Percentiles rank a stretch among this genome's conserved stretches.
These are phyloP conservation scores for Pentamera pediparva DNA, from an alignment of 53 echinoderm and acorn worm species.

Conservation along the genomic window DNA sequence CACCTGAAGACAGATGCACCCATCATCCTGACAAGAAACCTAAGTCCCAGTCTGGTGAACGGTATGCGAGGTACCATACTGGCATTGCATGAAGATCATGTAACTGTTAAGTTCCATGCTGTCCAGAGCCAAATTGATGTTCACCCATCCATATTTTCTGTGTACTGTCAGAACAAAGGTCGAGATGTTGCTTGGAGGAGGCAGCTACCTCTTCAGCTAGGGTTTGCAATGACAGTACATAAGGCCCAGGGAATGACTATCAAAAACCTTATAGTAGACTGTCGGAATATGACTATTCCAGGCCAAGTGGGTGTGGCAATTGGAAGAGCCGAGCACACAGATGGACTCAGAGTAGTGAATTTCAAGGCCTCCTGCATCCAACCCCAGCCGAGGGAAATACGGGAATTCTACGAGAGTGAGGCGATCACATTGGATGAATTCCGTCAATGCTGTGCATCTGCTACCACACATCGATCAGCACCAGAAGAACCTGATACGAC, in stretches of 20 bases:
- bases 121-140: background rate
- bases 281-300: background rate
- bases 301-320: constrained; percentile 12
- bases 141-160: background rate
- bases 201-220: constrained; percentile 12
- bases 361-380: background rate
- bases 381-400: background rate
- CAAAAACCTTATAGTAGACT: background rate
- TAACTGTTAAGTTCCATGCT: background rate
- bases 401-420: background rate
- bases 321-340: background rate
- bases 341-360: background rate
- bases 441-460: too few species aligned
- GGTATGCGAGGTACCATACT: background rate
- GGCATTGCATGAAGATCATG: background rate
- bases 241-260: constrained; percentile 24
- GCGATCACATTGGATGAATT: too few species aligned
- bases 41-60: background rate
- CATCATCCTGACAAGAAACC: background rate
- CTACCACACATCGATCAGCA: too few species aligned
- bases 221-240: constrained; percentile 20
- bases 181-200: background rate
- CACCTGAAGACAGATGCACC: background rate
- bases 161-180: background rate
- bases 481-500: too few species aligned